Base-by-base conservation (phyloP, 2,113 vertebrate genomes). In the Gallinago paraguaiae region DNA sequence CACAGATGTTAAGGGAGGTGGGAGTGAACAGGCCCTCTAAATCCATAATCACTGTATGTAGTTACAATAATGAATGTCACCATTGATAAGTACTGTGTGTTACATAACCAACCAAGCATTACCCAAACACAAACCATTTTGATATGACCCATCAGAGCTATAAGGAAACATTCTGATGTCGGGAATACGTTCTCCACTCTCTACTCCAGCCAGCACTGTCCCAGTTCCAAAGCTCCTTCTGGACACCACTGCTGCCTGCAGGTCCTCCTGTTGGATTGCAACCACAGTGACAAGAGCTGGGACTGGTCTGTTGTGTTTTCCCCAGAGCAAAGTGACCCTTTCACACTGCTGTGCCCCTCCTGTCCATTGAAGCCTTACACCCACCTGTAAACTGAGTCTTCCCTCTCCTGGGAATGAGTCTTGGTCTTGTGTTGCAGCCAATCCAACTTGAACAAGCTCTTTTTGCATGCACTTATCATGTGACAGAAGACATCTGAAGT, bases 111-210 rank as follows among this genome's bases (percentile, higher is more conserved):
- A n/a, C 25, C 82, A 68, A 91, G 27, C 24, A 2, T 71, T 90
- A 78, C 23, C 41, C 74, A 83, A 94, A 93, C 68, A 81, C 54
- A 81, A 60, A 83, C 12, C 43, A 86, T 86, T 96, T 95, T 86
- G 78, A 81, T 65, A 35, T 75, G 69, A 88, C 61, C 56, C 83
- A 68, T 94, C 80, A 93, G 77, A 95, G 60, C 69, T 86, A 3
- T 48, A 57, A 74, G 84, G 48, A 91, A 60, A 86, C 23, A 41
- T 91, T 95, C 64, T 57, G 77, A 61, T 87, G 74, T 77, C 0
- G 0, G 50, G 31, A 86, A 20, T 57, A 28, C 60, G 83, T 84
- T 69, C 35, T 84, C 20, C 51, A 54, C 25, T 94, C 31, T 48
- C 5, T 28, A 33, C 24, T 91, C 68, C 80, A 81, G 35, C 76